A percentile compares a stretch with the other conserved stretches of the same genome.
phyloP scores from a whole-genome alignment of 2,113 vertebrate genomes.

The Notothenia coriiceps region DNA sequence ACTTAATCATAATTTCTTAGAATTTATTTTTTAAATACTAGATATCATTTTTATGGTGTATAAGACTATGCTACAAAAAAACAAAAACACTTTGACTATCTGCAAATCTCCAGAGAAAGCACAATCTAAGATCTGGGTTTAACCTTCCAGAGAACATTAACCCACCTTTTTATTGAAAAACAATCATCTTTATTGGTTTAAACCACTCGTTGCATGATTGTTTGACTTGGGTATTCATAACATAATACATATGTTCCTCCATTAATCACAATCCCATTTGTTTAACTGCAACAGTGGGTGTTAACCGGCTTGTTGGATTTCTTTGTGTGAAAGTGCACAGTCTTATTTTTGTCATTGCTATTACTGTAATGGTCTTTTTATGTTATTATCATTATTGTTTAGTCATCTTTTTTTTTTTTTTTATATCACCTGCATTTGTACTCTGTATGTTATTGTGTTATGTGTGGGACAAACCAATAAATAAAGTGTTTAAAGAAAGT shows the following conservation, averaged over 20 bases:
- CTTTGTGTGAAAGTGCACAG: constrained; percentile 18
- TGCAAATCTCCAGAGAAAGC: too few relatives aligned
- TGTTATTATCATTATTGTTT: too few relatives aligned
- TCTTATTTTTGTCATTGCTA: not conserved
- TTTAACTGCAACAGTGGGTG: constrained; percentile 28
- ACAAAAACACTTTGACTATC: too few relatives aligned
- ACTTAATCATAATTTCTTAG: too few relatives aligned
- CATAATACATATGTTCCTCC: not conserved
- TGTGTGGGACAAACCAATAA: too few relatives aligned
- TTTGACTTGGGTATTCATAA: constrained; percentile 36
- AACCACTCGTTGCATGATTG: not conserved
- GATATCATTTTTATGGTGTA: too few relatives aligned
- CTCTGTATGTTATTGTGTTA: too few relatives aligned
- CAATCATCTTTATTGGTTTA: not conserved
- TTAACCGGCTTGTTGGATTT: constrained; percentile 3
- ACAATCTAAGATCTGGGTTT: not conserved
- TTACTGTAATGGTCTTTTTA: too few relatives aligned
- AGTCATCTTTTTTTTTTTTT: too few relatives aligned
- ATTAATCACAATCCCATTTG: constrained; percentile 12
- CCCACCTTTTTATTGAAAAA: not conserved
- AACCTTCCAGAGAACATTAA: not conserved
- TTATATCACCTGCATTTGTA: too few relatives aligned
- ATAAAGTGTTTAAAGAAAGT: not conserved
- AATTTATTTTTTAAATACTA: too few relatives aligned
- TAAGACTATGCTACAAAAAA: too few relatives aligned